Conservation (phyloP, 2,888 invertebrate species). For the Ormia ochracea region DNA sequence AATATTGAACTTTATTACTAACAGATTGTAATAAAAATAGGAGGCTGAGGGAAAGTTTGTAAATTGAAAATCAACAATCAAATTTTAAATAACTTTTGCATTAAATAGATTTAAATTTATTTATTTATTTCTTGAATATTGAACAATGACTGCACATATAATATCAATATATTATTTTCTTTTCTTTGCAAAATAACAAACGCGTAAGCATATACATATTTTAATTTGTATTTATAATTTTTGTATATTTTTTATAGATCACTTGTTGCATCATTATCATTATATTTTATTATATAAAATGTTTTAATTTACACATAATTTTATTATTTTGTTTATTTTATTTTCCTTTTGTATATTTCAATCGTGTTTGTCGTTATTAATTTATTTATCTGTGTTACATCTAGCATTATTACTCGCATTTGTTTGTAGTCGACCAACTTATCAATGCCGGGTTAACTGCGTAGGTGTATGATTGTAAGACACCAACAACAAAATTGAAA, state of each 20-base stretch:
- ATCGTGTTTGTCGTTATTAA: not conserved
- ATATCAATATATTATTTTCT: not conserved
- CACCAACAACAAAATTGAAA: conserved; percentile 21
- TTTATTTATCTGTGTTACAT: not conserved
- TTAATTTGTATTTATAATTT: not conserved
- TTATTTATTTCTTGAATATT: too few species aligned
- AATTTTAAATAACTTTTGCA: conserved; percentile 11
- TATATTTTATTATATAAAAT: conserved; percentile 14
- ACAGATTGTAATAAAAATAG: not conserved
- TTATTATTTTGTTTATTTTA: not conserved
- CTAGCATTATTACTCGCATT: conserved; percentile 12
- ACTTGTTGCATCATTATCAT: conserved; percentile 25
- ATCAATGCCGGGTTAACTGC: conserved; percentile 37
- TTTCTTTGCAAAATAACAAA: not conserved
- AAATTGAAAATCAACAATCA: conserved; percentile 7
- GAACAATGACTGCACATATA: too few species aligned
- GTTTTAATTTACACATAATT: not conserved
- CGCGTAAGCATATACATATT: conserved; percentile 9
- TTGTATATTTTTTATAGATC: not conserved
- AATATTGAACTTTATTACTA: not conserved
- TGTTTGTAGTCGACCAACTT: conserved; percentile 20
- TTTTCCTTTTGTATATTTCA: not conserved
- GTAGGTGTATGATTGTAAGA: conserved; percentile 56
- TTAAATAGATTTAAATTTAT: not conserved
- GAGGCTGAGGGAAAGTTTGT: not conserved